Evolutionary conservation across 2,113 vertebrate species (phyloP), one percentile per base, ranked within the genome.

Genomic region (Clarias batrachus): DNA sequence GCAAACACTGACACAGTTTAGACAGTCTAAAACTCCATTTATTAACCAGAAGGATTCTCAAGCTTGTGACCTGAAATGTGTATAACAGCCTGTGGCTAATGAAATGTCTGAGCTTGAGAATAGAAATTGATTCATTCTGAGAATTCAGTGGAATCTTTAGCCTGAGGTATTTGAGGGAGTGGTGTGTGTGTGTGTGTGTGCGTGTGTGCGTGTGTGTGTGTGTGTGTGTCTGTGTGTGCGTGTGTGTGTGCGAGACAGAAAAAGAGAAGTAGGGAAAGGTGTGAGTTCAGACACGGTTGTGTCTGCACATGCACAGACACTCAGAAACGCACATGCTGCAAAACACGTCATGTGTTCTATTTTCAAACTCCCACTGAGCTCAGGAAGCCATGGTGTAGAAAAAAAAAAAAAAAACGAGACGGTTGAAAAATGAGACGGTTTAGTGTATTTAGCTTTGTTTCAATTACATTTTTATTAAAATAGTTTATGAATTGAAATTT

Each of bases 221-320:
- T 54, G 62, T 41, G 63, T 33, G 63, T 33, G 81, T 82, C 63
- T 33, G 1, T 33, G 81, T 54, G 81, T 66, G 62, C 54, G 10
- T 6, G 37, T 41, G 37, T 41, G 37, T 82, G 63, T 70, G n/a
- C 71, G 30, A 41, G 37, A 41, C 3, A 41, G 4, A 41, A 7
- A 41, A 41, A 41, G 6, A 41, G 48, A 48, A 48, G 48, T 48
- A 8, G 41, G 8, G 33, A n/a, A 27, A 30, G 41, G 23, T 10
- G 66, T 60, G 27, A 10, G 68, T n/a, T 71, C 14, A 57, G 33
- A 37, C 3, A 8, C 19, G 83, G 21, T 57, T 84, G 10, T 84
- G 83, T 74, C 48, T 60, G 13, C 65, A 83, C 62, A 83, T 5
- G 63, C 48, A 83, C 81, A 70, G 16, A 9, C 81, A 82, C 25